These are phyloP conservation scores for Menidia menidia DNA, from an alignment of 2,797 vertebrate species.

Conservation along the genomic window DNA sequence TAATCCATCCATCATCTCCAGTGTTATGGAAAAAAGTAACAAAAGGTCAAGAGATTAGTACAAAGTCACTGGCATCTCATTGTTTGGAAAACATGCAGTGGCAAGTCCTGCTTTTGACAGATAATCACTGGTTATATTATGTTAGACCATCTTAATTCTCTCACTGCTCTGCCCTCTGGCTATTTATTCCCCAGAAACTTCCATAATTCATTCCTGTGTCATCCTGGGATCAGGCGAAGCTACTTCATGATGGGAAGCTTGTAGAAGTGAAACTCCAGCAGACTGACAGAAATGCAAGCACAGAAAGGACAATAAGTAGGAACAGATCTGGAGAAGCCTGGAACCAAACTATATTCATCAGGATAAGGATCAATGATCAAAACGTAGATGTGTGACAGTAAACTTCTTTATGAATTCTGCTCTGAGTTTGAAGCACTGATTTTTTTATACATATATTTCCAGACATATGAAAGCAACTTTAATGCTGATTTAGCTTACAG, in stretches of 20 bases:
- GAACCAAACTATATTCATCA: too few species aligned
- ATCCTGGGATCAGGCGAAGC: slow-evolving; percentile 35
- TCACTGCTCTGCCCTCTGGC: slow-evolving; percentile 18
- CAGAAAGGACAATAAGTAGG: slow-evolving; percentile 15
- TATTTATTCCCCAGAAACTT: slow-evolving; percentile 37
- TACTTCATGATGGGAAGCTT: slow-evolving; percentile 39
- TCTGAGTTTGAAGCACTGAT: too few species aligned
- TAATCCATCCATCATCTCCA: neutral
- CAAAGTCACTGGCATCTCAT: slow-evolving; percentile 3
- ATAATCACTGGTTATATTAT: slow-evolving; percentile 22
- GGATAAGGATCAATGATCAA: neutral
- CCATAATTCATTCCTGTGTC: slow-evolving; percentile 35
- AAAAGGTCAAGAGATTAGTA: slow-evolving; percentile 33
- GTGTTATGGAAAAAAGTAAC: slow-evolving; percentile 16
- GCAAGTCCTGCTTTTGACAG: slow-evolving; percentile 26
- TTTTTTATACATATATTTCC: neutral
- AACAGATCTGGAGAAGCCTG: too few species aligned
- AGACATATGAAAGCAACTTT: slow-evolving; percentile 19
- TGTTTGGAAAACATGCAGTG: slow-evolving; percentile 26
- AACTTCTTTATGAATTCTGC: neutral
- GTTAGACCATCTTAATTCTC: slow-evolving; percentile 15
- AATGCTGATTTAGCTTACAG: slow-evolving; percentile 21
- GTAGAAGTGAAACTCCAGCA: slow-evolving; percentile 34
- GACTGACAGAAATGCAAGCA: slow-evolving; percentile 26
- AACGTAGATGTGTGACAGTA: neutral